These are phyloP conservation scores for Laothoe populi DNA, from an alignment of 2,888 invertebrate species.

Conservation along the genomic window DNA sequence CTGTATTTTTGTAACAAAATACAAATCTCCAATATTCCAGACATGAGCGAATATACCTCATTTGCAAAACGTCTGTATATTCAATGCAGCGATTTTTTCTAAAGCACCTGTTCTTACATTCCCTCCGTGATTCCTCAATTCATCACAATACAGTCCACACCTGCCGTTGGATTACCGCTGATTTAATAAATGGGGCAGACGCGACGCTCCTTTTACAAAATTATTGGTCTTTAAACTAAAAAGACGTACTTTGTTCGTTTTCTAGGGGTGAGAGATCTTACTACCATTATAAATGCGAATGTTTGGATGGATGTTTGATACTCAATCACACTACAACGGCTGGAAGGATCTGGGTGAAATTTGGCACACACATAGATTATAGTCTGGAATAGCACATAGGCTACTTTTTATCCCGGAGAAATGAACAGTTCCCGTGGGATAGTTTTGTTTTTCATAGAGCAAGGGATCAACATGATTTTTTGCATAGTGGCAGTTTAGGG, in stretches of 20 bases:
- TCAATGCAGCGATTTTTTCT: not conserved
- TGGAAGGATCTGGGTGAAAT: too few relatives aligned
- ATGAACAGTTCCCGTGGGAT: too few relatives aligned
- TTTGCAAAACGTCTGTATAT: not conserved
- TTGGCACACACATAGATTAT: too few relatives aligned
- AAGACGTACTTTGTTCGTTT: not conserved
- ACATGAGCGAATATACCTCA: not conserved
- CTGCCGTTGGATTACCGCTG: constrained; percentile 18
- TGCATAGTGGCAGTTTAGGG: too few relatives aligned
- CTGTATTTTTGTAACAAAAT: too few relatives aligned
- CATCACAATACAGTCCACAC: constrained; percentile 25
- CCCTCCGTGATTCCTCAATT: constrained; percentile 10
- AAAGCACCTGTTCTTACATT: not conserved
- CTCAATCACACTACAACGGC: too few relatives aligned
- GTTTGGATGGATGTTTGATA: too few relatives aligned
- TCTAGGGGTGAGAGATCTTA: not conserved
- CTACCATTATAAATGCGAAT: not conserved
- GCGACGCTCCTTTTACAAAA: not conserved
- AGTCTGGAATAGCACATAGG: too few relatives aligned
- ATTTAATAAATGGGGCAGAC: constrained; percentile 25
- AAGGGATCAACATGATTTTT: too few relatives aligned
- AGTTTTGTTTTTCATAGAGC: too few relatives aligned
- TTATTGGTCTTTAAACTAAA: not conserved
- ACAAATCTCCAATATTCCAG: not conserved
- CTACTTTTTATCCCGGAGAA: too few relatives aligned